Evolutionary conservation across 2,113 vertebrate genomes (phyloP).

Genomic region (Callithrix jacchus): DNA sequence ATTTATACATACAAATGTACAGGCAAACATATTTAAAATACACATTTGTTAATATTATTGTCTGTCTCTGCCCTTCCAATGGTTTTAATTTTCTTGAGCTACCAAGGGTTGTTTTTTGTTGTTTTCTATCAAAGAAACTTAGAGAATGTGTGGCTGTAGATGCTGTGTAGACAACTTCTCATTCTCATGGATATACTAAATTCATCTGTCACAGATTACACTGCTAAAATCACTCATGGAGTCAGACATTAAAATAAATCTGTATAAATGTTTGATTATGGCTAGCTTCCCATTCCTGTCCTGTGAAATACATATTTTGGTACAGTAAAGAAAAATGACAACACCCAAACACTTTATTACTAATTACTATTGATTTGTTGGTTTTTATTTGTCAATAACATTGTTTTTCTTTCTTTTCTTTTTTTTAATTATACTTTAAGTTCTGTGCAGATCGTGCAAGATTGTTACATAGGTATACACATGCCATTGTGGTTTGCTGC

Average conservation of each 20-base stretch:
- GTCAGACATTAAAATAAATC: background rate
- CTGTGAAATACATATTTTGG: constrained; percentile 8
- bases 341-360: background rate
- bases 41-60: background rate
- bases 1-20: background rate
- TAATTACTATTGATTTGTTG: constrained; percentile 6
- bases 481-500: no score
- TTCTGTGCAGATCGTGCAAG: no score
- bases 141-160: background rate
- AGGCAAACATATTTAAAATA: background rate
- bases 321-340: background rate
- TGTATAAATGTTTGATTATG: background rate
- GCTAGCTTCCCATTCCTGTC: background rate
- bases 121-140: background rate
- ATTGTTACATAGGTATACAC: no score
- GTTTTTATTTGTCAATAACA: background rate
- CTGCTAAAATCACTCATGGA: background rate
- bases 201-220: background rate
- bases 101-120: background rate
- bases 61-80: background rate
- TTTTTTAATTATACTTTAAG: no score
- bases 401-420: background rate
- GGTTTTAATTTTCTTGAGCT: background rate
- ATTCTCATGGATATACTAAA: background rate
- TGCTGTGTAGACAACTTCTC: background rate